Base-by-base conservation (phyloP, 2,797 vertebrate genomes). In the Semotilus atromaculatus region DNA sequence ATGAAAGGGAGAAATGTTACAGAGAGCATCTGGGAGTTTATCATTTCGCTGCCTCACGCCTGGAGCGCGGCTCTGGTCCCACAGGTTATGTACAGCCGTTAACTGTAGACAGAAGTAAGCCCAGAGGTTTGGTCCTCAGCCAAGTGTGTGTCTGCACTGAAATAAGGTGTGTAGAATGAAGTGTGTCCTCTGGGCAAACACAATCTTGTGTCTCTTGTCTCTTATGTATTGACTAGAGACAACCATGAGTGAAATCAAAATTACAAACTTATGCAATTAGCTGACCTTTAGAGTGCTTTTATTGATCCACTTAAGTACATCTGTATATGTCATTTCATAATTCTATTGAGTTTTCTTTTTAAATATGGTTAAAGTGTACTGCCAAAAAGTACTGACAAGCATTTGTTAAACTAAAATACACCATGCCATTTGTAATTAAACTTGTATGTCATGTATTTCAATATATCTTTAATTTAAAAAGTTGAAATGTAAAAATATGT, bases 51-150 rank as follows among this genome's bases (percentile, higher is more conserved):
- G 29, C 38, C 51, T 70, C 36, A 77, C 3, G 48, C 62, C 48
- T 76, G 8, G 38, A 79, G 83, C 29, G 3, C 5, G 19, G 23
- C 51, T 77, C 26, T 23, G 38, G 23, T 80, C 67, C 83, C 67
- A 79, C 67, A 64, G 83, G 76, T 85, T 40, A 45, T 80, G 75
- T 79, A 36, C 83, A 79, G 67, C 67, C 53, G 53, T 23, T 79
- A 79, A 84, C 83, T 79, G 55, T 64, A 79, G 83, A 85, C 67
- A 48, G 83, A 72, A 71, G 76, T 23, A 21, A n/a, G 67, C 76
- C 76, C 34, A 40, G 68, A 85, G 83, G 40, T 80, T 66, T 80
- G 83, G 67, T 73, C 67, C 31, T n/a, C 67, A 21, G 83, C 83
- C 83, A 85, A 48, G 34, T 64, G 29, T 73, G 55, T 80, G 67